Evolutionary conservation across 2,113 vertebrate species (phyloP), one percentile per base, ranked within the genome.

Genomic region (Reinhardtius hippoglossoides): DNA sequence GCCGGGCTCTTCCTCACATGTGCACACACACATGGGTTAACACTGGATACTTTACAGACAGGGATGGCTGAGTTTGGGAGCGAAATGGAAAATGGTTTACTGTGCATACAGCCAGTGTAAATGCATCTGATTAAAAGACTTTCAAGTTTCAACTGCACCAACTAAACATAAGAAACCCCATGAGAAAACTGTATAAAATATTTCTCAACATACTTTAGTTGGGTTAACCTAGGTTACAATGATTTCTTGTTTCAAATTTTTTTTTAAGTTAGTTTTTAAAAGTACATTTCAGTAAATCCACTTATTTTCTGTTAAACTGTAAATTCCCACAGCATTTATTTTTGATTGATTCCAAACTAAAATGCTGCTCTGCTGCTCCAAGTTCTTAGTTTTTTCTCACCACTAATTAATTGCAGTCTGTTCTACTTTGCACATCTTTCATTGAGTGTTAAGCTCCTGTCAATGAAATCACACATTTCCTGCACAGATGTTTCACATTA

Each of bases 51-150:
- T 18, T 26, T 18, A 40, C 20, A 42, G 13, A 23, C 27, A 62
- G 46, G 23, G 46, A 61, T 2, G 16, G 27, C 20, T n/a, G 18
- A 42, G 52, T 27, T 42, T 52, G 31, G 7, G 56, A 27, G 18
- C 66, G 62, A 18, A 68, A 65, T 48, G 68, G 69, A 76, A 68
- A 72, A 72, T 31, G n/a, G 23, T 67, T 44, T 16, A 2, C 24
- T 37, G 55, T 37, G 12, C 0, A 2, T 27, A 10, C 13, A 24
- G 56, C 60, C 60, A 3, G 31, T 31, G 5, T 37, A 37, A 40
- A 55, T 12, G 74, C 21, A 23, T 77, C 57, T 77, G 80, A 77
- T 68, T 52, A 63, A 27, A 58, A 35, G 26, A 48, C 26, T 71
- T 20, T 64, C 2, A 21, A 26, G 54, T 44, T 20, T 16, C 54